Evolutionary conservation across 1,140 invertebrate genomes (phyloP).

Genomic region (Drosophila cardini): DNA sequence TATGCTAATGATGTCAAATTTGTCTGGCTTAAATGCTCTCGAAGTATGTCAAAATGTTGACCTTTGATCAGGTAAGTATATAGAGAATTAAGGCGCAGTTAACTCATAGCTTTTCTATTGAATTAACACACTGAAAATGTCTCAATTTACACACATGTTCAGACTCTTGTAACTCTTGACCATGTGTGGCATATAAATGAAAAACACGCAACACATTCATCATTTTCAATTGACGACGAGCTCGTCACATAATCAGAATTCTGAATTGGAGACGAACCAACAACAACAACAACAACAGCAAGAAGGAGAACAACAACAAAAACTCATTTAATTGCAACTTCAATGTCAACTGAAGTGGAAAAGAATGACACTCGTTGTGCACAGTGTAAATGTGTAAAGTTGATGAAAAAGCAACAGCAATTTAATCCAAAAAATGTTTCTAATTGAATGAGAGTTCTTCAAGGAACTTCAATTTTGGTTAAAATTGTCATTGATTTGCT

Average conservation of each 20-base stretch:
- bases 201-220: slow-evolving; percentile 71
- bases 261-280: slow-evolving; percentile 39
- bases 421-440: slow-evolving; percentile 16
- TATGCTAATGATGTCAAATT: slow-evolving; percentile 40
- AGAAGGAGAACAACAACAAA: slow-evolving; percentile 2
- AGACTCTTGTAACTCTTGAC: slow-evolving; percentile 11
- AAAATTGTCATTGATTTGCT: not conserved
- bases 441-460: slow-evolving; percentile 8
- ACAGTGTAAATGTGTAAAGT: slow-evolving; percentile 24
- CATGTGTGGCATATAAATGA: slow-evolving; percentile 60
- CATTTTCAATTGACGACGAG: slow-evolving; percentile 66
- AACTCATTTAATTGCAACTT: slow-evolving; percentile 40
- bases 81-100: slow-evolving; percentile 12
- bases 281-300: slow-evolving; percentile 19
- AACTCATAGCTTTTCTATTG: slow-evolving; percentile 42
- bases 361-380: slow-evolving; percentile 27
- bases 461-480: not conserved
- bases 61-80: slow-evolving; percentile 43
- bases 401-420: slow-evolving; percentile 17
- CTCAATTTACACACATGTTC: slow-evolving; percentile 40
- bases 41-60: slow-evolving; percentile 30
- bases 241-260: slow-evolving; percentile 46
- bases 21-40: slow-evolving; percentile 28
- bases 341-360: slow-evolving; percentile 47
- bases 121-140: slow-evolving; percentile 45